A percentile compares a stretch with the other conserved stretches of the same genome.
phyloP scores from a whole-genome alignment of 2,113 vertebrate species.

The Pavo muticus region DNA sequence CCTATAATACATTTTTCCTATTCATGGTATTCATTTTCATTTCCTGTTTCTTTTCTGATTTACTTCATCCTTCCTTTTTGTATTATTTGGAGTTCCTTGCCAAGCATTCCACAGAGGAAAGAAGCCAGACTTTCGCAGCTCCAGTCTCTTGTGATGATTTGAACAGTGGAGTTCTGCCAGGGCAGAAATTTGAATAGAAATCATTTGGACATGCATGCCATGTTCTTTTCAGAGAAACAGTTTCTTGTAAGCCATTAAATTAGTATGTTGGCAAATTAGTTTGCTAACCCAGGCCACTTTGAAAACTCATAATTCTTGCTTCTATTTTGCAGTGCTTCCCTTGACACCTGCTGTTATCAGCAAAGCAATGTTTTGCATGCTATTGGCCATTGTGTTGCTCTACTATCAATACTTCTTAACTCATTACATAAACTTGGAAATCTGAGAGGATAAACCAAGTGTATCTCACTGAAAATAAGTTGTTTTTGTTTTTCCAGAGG shows the following conservation, averaged over 20 bases:
- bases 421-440: background rate
- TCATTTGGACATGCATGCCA: background rate
- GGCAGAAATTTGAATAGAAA: background rate
- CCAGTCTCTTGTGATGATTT: background rate
- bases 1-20: background rate
- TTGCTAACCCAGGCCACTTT: background rate
- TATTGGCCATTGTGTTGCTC: background rate
- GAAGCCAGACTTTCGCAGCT: background rate
- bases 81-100: background rate
- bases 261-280: background rate
- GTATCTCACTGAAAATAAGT: background rate
- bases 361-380: background rate
- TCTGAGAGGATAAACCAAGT: background rate
- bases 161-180: background rate
- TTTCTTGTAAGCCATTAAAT: background rate
- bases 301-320: background rate
- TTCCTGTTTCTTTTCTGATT: background rate
- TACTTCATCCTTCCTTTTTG: background rate
- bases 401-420: background rate
- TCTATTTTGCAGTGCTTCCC: background rate
- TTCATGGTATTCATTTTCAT: background rate
- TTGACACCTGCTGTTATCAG: background rate
- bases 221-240: background rate
- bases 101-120: background rate
- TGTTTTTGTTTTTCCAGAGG: background rate